These are phyloP conservation scores for Aphelenchoides bicaudatus DNA, from an alignment of 2,888 invertebrate genomes.

Conservation along the genomic window DNA sequence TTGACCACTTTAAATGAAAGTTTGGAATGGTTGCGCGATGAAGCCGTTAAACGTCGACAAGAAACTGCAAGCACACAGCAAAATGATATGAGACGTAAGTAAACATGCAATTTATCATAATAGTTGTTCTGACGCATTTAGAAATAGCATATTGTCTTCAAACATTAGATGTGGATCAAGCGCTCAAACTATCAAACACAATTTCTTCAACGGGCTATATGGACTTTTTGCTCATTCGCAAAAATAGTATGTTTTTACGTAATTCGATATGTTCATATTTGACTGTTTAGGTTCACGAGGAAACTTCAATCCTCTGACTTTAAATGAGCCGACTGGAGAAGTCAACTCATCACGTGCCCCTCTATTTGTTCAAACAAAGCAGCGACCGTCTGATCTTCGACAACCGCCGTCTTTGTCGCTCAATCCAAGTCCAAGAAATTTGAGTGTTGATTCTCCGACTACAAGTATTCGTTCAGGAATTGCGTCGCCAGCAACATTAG, in stretches of 20 bases:
- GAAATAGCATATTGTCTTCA: slow-evolving; percentile 1
- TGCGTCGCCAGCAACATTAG: too few species aligned
- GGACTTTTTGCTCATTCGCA: slow-evolving; percentile 29
- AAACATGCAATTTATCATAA: neutral
- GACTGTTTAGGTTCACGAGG: slow-evolving; percentile 22
- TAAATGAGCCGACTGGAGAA: neutral
- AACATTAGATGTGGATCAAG: slow-evolving; percentile 10
- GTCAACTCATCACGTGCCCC: neutral
- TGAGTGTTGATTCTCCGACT: slow-evolving; percentile 1
- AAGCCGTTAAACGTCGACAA: neutral
- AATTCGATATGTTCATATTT: neutral
- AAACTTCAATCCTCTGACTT: slow-evolving; percentile 11
- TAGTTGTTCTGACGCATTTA: neutral
- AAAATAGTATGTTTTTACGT: slow-evolving; percentile 21
- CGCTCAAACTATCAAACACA: slow-evolving; percentile 27
- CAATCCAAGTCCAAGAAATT: neutral
- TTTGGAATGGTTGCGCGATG: slow-evolving; percentile 23
- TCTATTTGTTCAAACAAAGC: slow-evolving; percentile 11
- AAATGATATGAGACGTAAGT: neutral
- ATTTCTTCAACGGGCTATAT: slow-evolving; percentile 24
- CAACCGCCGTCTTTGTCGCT: neutral
- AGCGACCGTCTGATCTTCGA: slow-evolving; percentile 1
- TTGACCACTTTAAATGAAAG: slow-evolving; percentile 23
- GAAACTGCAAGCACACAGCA: neutral
- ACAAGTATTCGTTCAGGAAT: neutral